Evolutionary conservation across 2,113 vertebrate species (phyloP), one percentile per base, ranked within the genome.

Genomic region (Barnardius zonarius): DNA sequence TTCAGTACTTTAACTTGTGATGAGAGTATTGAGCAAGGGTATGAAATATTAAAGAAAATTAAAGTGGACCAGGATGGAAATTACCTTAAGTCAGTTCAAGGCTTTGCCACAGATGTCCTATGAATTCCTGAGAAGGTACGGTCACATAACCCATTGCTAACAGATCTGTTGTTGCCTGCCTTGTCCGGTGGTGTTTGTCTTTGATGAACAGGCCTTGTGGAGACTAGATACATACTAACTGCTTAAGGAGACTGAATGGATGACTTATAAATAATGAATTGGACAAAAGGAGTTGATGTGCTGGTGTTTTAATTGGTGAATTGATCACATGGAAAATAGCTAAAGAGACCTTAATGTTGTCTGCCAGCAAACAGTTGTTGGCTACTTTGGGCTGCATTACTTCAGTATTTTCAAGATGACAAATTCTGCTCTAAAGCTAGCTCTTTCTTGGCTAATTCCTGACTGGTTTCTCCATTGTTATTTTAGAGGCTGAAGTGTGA

Each of bases 251-350:
- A 10, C 61, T 75, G 61, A 4, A 11, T 88, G 46, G 19, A 37
- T 83, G 37, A 70, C 33, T 72, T 91, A 39, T 59, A 86, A 93
- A 74, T 92, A 67, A 72, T 79, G 12, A 83, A 92, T 81, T 84
- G 72, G 51, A 24, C 59, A 72, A 86, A 80, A 87, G 35, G 39
- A 92, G 79, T 37, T 83, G 82, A 66, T 74, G 41, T 83, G 25
- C 51, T 82, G 39, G 11, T 92, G 51, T 84, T 87, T 95, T 82
- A 93, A 79, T 85, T 84, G 88, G 22, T 75, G 48, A 86, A 87
- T 61, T 78, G 86, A 75, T 88, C 76, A 44, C 52, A n/a, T 44
- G 37, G 64, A 90, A 72, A 78, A 74, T 64, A 90, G 55, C 46
- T 80, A 77, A 67, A 83, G 75, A 88, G 43, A 62, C 22, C 43